Evolutionary conservation across 2,888 invertebrate genomes (phyloP).

Genomic region (Phaedon cochleariae): DNA sequence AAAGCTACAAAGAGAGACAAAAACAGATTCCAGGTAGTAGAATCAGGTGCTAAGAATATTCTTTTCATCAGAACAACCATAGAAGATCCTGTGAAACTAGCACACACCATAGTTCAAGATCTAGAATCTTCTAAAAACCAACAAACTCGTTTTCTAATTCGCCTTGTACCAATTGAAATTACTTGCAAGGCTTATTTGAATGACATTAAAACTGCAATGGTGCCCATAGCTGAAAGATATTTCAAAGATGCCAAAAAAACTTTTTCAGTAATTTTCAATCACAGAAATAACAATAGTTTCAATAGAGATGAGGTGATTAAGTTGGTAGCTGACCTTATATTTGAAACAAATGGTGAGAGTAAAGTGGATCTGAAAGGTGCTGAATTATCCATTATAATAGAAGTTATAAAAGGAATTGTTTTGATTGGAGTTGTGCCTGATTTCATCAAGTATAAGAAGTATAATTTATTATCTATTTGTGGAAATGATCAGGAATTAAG

Average conservation of each 20-base stretch:
- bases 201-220: conserved; percentile 66
- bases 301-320: conserved; percentile 74
- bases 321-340: conserved; percentile 76
- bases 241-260: conserved; percentile 77
- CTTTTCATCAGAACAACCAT: conserved; percentile 86
- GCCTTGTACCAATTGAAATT: conserved; percentile 82
- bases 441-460: conserved; percentile 82
- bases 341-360: conserved; percentile 74
- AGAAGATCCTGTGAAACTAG: conserved; percentile 77
- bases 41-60: conserved; percentile 84
- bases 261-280: conserved; percentile 81
- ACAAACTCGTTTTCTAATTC: conserved; percentile 78
- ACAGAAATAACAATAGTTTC: conserved; percentile 79
- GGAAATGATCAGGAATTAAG: conserved; percentile 30
- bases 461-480: conserved; percentile 77
- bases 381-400: conserved; percentile 80
- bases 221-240: conserved; percentile 74
- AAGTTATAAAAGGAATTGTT: conserved; percentile 82
- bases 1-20: conserved; percentile 65
- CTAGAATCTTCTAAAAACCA: conserved; percentile 72
- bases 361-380: conserved; percentile 83
- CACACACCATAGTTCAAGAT: conserved; percentile 76
- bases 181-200: conserved; percentile 82
- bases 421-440: conserved; percentile 82
- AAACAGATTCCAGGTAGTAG: conserved; percentile 75